Conservation (phyloP, 2,113 vertebrate species). For the Uropsilus gracilis region DNA sequence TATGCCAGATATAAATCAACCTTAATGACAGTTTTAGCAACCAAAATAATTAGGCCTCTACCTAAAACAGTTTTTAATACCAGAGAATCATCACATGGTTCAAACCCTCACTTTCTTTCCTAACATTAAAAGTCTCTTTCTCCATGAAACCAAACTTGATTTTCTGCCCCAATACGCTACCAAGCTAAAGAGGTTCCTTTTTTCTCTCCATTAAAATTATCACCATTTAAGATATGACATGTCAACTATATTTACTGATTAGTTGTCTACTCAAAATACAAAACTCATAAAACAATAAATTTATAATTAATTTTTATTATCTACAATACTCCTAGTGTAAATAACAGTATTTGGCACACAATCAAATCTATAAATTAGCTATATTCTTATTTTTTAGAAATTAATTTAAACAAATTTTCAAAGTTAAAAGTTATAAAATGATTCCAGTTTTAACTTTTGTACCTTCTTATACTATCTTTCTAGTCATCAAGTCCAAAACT, state of each 20-base stretch:
- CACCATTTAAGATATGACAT: not conserved
- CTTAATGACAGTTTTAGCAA: not conserved
- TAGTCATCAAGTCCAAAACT: not conserved
- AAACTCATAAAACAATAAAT: not conserved
- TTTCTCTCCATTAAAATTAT: not conserved
- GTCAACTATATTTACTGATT: not conserved
- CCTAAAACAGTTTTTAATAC: not conserved
- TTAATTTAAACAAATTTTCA: not conserved
- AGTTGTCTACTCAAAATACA: constrained; percentile 22
- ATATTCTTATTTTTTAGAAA: not conserved
- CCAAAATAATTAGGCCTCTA: not conserved
- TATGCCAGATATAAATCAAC: not conserved
- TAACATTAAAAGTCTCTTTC: not conserved
- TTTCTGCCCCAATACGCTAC: not conserved
- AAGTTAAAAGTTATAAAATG: constrained; percentile 28
- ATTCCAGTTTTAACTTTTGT: constrained; percentile 33
- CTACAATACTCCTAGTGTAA: not conserved
- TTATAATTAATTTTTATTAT: not conserved
- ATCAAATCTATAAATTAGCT: not conserved
- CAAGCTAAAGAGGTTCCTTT: not conserved
- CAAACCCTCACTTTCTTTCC: not conserved
- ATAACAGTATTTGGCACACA: not conserved
- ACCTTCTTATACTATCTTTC: constrained; percentile 35
- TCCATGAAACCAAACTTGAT: not conserved
- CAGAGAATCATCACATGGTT: not conserved